Percentiles rank a stretch among this genome's conserved stretches.
Conservation (phyloP, 2,888 invertebrate genomes). For the Thysanoteuthis rhombus region DNA sequence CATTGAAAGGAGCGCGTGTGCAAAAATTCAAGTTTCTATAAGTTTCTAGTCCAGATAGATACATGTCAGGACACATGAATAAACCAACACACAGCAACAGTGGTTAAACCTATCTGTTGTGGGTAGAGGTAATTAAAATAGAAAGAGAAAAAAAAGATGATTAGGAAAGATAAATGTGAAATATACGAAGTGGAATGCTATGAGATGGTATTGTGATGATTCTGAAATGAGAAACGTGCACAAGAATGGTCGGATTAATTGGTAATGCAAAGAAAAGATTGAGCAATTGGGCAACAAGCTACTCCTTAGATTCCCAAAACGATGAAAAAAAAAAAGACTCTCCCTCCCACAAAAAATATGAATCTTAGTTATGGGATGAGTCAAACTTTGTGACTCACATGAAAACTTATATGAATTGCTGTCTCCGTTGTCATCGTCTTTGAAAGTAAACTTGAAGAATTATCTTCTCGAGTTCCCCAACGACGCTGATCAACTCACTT, state of each 20-base stretch:
- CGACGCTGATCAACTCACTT: too few species aligned
- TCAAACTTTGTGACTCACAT: conserved; percentile 12
- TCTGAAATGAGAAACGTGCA: not conserved
- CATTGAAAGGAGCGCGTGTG: too few species aligned
- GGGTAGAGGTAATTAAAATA: not conserved
- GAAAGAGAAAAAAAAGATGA: not conserved
- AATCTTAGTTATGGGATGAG: not conserved
- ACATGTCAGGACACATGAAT: too few species aligned
- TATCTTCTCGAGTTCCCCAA: too few species aligned
- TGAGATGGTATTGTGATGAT: not conserved
- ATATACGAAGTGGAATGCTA: not conserved
- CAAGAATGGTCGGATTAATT: not conserved
- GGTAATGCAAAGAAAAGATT: not conserved
- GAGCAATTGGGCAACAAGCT: not conserved
- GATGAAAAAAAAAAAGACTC: too few species aligned
- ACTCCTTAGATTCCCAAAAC: not conserved
- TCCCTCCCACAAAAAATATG: not conserved
- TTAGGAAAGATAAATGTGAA: not conserved
- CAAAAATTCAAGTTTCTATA: too few species aligned
- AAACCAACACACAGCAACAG: too few species aligned
- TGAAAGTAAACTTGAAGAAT: not conserved
- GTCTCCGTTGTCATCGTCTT: not conserved
- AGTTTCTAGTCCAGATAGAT: too few species aligned
- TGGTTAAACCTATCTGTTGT: too few species aligned
- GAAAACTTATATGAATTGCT: not conserved